Evolutionary conservation across 2,113 vertebrate species (phyloP).

Genomic region (Callipepla squamata): DNA sequence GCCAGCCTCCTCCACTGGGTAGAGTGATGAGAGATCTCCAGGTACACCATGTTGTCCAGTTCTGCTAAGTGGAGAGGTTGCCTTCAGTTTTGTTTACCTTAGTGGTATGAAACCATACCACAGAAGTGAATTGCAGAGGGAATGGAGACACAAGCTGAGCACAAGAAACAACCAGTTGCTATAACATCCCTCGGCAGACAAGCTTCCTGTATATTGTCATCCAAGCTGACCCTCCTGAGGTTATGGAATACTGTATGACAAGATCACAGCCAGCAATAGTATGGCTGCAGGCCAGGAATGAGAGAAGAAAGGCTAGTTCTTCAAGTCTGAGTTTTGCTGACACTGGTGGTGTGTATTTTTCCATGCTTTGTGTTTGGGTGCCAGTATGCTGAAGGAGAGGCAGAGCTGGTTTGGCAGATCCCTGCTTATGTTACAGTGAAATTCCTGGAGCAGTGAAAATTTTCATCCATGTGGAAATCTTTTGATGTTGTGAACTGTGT

Average conservation of each 20-base stretch:
- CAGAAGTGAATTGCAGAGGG: not conserved
- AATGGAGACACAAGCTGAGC: not conserved
- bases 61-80: not conserved
- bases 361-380: not conserved
- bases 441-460: slow-evolving; percentile 9
- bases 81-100: not conserved
- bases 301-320: not conserved
- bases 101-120: not conserved
- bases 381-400: not conserved
- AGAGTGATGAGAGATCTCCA: not conserved
- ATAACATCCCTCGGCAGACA: not conserved
- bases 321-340: slow-evolving; percentile 15
- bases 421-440: not conserved
- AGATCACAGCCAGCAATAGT: not conserved
- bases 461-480: not conserved
- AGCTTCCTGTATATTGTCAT: not conserved
- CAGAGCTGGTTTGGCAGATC: slow-evolving; percentile 22
- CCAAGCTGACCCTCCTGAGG: not conserved
- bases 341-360: not conserved
- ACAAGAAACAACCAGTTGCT: not conserved
- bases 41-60: not conserved
- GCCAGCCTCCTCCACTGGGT: not conserved
- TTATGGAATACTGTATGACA: not conserved
- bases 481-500: not conserved
- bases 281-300: not conserved